phyloP scores from a whole-genome alignment of 2,797 vertebrate genomes.

The Phoeniculus purpureus region DNA sequence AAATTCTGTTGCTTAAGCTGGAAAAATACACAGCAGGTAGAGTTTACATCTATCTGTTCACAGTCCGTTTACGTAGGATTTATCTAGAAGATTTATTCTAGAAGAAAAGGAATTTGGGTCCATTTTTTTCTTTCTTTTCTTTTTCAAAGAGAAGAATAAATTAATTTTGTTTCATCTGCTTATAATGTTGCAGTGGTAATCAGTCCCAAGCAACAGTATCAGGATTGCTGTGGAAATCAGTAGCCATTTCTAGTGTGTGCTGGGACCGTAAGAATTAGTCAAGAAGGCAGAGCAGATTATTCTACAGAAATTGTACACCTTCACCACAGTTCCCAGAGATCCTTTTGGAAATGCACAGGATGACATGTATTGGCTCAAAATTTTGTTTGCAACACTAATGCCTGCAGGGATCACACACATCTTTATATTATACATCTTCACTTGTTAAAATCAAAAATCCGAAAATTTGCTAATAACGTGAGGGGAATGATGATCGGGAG shows the following conservation, averaged over 20 bases:
- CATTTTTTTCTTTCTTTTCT: not conserved
- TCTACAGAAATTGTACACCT: not conserved
- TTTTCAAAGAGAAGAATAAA: not conserved
- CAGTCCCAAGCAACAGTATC: not conserved
- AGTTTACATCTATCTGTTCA: constrained; percentile 12
- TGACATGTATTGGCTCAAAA: not conserved
- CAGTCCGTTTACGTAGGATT: not conserved
- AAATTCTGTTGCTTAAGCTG: constrained; percentile 22
- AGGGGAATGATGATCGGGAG: not conserved
- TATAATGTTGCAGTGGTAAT: not conserved
- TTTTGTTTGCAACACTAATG: not conserved
- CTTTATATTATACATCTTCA: not conserved
- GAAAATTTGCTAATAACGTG: not conserved
- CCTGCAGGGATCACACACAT: not conserved
- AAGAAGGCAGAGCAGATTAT: not conserved
- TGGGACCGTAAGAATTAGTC: not conserved
- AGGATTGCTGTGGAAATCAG: not conserved
- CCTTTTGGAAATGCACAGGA: not conserved
- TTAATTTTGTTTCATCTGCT: not conserved
- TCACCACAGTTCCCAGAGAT: not conserved
- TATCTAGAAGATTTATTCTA: not conserved
- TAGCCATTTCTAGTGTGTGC: not conserved
- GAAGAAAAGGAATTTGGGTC: not conserved
- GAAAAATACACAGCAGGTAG: constrained; percentile 48
- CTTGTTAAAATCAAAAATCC: not conserved